Evolutionary conservation across 1,140 invertebrate genomes (phyloP).

Genomic region (Cotesia vestalis): DNA sequence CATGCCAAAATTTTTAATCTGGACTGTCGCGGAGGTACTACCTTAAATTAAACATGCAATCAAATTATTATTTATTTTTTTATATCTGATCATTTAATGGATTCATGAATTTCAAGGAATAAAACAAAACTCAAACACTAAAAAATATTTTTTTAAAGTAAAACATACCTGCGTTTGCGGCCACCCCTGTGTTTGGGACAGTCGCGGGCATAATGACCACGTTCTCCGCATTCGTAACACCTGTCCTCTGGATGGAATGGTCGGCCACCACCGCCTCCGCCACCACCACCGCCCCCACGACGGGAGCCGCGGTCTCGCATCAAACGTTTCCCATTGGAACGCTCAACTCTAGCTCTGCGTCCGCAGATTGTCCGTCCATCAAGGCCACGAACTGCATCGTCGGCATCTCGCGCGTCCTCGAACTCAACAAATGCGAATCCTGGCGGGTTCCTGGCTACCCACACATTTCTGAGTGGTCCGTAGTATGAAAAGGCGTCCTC

Average conservation of each 20-base stretch:
- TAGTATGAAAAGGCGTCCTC: slow-evolving; percentile 96
- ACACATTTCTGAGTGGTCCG: slow-evolving; percentile 91
- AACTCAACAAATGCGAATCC: slow-evolving; percentile 97
- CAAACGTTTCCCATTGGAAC: slow-evolving; percentile 83
- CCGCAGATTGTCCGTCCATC: slow-evolving; percentile 87
- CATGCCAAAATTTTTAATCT: no score
- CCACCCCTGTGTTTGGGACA: slow-evolving; percentile 74
- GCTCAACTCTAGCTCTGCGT: slow-evolving; percentile 87
- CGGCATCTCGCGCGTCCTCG: slow-evolving; percentile 89
- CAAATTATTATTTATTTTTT: not conserved
- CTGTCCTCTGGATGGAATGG: slow-evolving; percentile 84
- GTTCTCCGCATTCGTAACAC: slow-evolving; percentile 92
- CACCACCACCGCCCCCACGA: slow-evolving; percentile 72
- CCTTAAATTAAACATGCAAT: no score
- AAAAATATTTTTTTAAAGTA: slow-evolving; percentile 1
- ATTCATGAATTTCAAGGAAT: slow-evolving; percentile 8
- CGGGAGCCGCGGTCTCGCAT: slow-evolving; percentile 56
- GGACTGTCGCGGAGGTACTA: no score
- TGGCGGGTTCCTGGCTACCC: slow-evolving; percentile 92
- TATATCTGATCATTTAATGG: slow-evolving; percentile 27
- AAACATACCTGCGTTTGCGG: slow-evolving; percentile 69
- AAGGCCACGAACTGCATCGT: slow-evolving; percentile 84
- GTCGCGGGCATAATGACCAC: slow-evolving; percentile 91
- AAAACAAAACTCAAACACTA: slow-evolving; percentile 5
- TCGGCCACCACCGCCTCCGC: slow-evolving; percentile 72